A percentile compares a stretch with the other conserved stretches of the same genome.
phyloP scores from a whole-genome alignment of 2,797 vertebrate genomes.

The Steatocranus sp. region DNA sequence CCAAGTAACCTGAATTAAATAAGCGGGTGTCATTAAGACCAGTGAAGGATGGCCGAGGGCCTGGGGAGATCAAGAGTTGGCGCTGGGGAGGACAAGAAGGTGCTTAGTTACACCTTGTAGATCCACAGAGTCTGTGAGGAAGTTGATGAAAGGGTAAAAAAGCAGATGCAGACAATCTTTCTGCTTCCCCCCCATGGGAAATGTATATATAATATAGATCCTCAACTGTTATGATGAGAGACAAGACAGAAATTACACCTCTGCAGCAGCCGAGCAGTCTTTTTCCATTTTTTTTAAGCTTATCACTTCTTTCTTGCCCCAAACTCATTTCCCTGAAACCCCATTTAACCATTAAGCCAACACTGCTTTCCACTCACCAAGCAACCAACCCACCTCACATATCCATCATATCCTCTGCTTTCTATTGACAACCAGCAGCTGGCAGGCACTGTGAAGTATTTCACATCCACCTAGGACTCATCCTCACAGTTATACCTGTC shows the following conservation, averaged over 20 bases:
- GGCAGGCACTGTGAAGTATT: slow-evolving; percentile 41
- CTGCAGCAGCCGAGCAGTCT: slow-evolving; percentile 17
- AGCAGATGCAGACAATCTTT: background rate
- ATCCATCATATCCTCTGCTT: slow-evolving; percentile 5
- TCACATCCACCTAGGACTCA: slow-evolving; percentile 56
- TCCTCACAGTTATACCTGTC: slow-evolving; percentile 51
- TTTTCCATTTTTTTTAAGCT: slow-evolving; percentile 34
- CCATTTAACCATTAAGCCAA: slow-evolving; percentile 40
- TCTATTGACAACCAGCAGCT: slow-evolving; percentile 53
- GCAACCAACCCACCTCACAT: slow-evolving; percentile 10
- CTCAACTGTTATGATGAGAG: slow-evolving; percentile 8
- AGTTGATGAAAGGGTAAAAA: slow-evolving; percentile 4
- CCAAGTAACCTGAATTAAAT: slow-evolving; percentile 59
- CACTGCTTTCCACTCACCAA: slow-evolving; percentile 6
- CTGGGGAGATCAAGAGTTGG: slow-evolving; percentile 26
- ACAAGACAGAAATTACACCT: background rate
- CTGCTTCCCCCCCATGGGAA: background rate
- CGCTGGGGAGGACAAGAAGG: slow-evolving; percentile 29
- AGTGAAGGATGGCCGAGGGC: slow-evolving; percentile 45
- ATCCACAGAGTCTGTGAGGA: slow-evolving; percentile 3
- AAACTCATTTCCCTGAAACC: slow-evolving; percentile 6
- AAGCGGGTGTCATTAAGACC: slow-evolving; percentile 63
- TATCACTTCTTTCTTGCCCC: slow-evolving; percentile 1
- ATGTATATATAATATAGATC: background rate
- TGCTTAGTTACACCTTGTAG: slow-evolving; percentile 32